Evolutionary conservation across 2,888 invertebrate genomes (phyloP).

Genomic region (Drosophila macrothrix): DNA sequence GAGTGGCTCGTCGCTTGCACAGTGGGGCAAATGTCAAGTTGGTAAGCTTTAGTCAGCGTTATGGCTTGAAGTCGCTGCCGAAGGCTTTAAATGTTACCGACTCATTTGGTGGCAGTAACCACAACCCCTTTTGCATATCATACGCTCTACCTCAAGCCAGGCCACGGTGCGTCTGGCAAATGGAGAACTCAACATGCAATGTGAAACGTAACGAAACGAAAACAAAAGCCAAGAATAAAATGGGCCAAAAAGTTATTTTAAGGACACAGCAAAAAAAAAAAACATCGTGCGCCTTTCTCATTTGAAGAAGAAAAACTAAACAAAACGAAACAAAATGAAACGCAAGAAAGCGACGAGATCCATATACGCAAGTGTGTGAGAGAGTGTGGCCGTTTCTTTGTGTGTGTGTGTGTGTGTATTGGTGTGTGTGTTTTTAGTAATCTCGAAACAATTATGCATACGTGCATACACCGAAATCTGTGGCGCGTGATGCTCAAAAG

Average conservation of each 20-base stretch:
- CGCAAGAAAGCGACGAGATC: slow-evolving; percentile 21
- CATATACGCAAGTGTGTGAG: not conserved
- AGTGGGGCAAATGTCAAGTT: slow-evolving; percentile 55
- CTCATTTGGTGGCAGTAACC: not conserved
- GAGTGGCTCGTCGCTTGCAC: slow-evolving; percentile 24
- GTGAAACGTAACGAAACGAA: slow-evolving; percentile 32
- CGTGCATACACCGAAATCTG: slow-evolving; percentile 74
- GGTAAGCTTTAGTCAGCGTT: slow-evolving; percentile 21
- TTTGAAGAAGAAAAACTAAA: slow-evolving; percentile 12
- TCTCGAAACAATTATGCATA: slow-evolving; percentile 80
- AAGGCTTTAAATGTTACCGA: slow-evolving; percentile 33
- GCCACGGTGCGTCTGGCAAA: slow-evolving; percentile 35
- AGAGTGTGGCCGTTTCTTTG: slow-evolving; percentile 5
- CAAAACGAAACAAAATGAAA: slow-evolving; percentile 37
- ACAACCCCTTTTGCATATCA: not conserved
- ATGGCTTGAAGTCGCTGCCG: slow-evolving; percentile 29
- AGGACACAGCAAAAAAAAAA: slow-evolving; percentile 54
- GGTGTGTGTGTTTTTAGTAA: slow-evolving; percentile 51
- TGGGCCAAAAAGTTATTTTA: slow-evolving; percentile 82
- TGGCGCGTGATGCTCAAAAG: slow-evolving; percentile 74
- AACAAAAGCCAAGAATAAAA: slow-evolving; percentile 71
- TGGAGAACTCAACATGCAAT: slow-evolving; percentile 37
- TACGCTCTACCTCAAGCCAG: not conserved
- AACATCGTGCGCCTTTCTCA: slow-evolving; percentile 34
- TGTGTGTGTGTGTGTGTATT: slow-evolving; percentile 3